A percentile compares a stretch with the other conserved stretches of the same genome.
These are phyloP conservation scores for Cotesia chilonis DNA, from an alignment of 1,140 invertebrate species.

Conservation along the genomic window DNA sequence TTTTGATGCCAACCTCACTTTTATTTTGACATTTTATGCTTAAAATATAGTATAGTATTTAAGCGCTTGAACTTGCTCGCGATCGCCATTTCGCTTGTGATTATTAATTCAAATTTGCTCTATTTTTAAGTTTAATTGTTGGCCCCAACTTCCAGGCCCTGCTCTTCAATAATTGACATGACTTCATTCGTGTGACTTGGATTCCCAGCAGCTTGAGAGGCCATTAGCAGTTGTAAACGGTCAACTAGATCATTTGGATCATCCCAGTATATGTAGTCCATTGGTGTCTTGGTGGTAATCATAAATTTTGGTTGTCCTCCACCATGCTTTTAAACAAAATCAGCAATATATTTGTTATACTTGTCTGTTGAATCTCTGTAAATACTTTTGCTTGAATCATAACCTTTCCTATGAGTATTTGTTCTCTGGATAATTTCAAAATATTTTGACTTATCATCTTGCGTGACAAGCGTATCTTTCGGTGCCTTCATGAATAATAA, in stretches of 20 bases:
- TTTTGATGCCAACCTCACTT: too few relatives aligned
- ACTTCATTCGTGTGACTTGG: slow-evolving; percentile 11
- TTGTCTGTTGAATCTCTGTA: background rate
- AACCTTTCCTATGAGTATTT: slow-evolving; percentile 20
- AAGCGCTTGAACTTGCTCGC: too few relatives aligned
- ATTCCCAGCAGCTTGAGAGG: slow-evolving; percentile 18
- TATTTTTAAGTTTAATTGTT: too few relatives aligned
- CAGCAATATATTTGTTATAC: background rate
- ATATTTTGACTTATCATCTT: slow-evolving; percentile 14
- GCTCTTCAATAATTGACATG: slow-evolving; percentile 12
- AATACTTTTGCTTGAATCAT: background rate
- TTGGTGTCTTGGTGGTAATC: background rate
- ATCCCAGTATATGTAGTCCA: slow-evolving; percentile 23
- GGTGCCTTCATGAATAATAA: slow-evolving; percentile 23
- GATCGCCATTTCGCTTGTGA: too few relatives aligned
- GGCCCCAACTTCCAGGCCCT: too few relatives aligned
- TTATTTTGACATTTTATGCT: too few relatives aligned
- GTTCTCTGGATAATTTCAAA: slow-evolving; percentile 13
- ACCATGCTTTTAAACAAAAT: background rate
- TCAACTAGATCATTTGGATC: slow-evolving; percentile 20
- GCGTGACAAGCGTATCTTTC: background rate
- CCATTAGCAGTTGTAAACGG: background rate
- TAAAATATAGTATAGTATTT: too few relatives aligned
- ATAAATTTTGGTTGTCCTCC: background rate
- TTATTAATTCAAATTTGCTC: too few relatives aligned